Conservation (phyloP, 2,888 invertebrate species). For the Pseudoips prasinana region DNA sequence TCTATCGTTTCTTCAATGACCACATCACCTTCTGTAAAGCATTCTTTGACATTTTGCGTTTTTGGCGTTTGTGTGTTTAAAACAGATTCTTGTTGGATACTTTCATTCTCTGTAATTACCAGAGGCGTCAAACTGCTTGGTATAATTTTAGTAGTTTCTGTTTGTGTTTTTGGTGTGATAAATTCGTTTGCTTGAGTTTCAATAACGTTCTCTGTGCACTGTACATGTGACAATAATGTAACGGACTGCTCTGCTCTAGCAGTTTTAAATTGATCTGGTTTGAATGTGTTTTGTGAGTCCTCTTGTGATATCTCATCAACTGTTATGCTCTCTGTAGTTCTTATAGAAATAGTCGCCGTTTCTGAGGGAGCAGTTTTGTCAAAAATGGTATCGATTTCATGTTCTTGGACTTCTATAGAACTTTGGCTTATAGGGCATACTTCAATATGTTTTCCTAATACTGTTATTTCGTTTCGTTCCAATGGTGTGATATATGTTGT, state of each 20-base stretch:
- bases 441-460: slow-evolving; percentile 41
- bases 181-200: slow-evolving; percentile 53
- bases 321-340: slow-evolving; percentile 51
- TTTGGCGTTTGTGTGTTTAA: slow-evolving; percentile 48
- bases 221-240: slow-evolving; percentile 58
- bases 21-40: slow-evolving; percentile 64
- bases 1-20: slow-evolving; percentile 78
- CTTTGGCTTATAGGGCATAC: slow-evolving; percentile 49
- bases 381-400: slow-evolving; percentile 43
- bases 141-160: slow-evolving; percentile 47
- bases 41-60: slow-evolving; percentile 50
- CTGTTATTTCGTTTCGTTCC: slow-evolving; percentile 33
- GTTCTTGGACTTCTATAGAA: slow-evolving; percentile 53
- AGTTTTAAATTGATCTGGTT: slow-evolving; percentile 39
- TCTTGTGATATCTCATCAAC: slow-evolving; percentile 64
- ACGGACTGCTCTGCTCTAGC: slow-evolving; percentile 51
- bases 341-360: slow-evolving; percentile 47
- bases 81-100: slow-evolving; percentile 62
- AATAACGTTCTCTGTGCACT: slow-evolving; percentile 61
- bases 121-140: slow-evolving; percentile 57
- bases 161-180: slow-evolving; percentile 37
- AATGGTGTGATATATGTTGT: slow-evolving; percentile 26
- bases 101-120: slow-evolving; percentile 59
- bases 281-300: slow-evolving; percentile 46
- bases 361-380: slow-evolving; percentile 32